phyloP scores from a whole-genome alignment of 2,113 vertebrate species.

The Lipophrys pholis region DNA sequence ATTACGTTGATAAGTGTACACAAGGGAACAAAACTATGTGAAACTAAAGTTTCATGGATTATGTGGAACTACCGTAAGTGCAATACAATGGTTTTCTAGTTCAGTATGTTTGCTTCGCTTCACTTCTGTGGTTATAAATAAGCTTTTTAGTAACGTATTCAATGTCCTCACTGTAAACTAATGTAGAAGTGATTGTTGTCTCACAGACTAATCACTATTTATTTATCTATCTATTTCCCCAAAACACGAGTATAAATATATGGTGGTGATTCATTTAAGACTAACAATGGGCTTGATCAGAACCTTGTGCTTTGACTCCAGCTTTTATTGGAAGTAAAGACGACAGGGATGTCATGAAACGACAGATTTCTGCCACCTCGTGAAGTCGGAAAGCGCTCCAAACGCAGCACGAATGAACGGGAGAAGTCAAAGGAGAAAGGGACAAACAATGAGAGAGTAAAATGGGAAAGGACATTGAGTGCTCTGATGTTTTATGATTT shows the following conservation, averaged over 20 bases:
- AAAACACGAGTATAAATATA: slow-evolving; percentile 20
- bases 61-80: background rate
- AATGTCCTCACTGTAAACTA: background rate
- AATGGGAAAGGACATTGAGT: background rate
- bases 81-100: too few species aligned
- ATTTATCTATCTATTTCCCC: too few species aligned
- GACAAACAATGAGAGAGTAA: slow-evolving; percentile 15
- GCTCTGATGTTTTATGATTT: slow-evolving; percentile 67
- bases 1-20: too few species aligned
- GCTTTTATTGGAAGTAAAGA: slow-evolving; percentile 37
- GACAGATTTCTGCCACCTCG: slow-evolving; percentile 48
- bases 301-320: slow-evolving; percentile 30
- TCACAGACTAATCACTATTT: too few species aligned
- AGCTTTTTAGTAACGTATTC: background rate
- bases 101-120: background rate
- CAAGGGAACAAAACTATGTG: too few species aligned
- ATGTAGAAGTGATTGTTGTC: too few species aligned
- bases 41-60: background rate
- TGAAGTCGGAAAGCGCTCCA: slow-evolving; percentile 33
- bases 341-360: slow-evolving; percentile 43
- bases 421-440: background rate
- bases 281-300: slow-evolving; percentile 27
- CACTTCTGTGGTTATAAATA: background rate
- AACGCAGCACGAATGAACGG: slow-evolving; percentile 15
- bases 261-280: slow-evolving; percentile 42